Evolutionary conservation across 2,113 vertebrate species (phyloP), one percentile per base, ranked within the genome.

Genomic region (Chaetodon auriga): DNA sequence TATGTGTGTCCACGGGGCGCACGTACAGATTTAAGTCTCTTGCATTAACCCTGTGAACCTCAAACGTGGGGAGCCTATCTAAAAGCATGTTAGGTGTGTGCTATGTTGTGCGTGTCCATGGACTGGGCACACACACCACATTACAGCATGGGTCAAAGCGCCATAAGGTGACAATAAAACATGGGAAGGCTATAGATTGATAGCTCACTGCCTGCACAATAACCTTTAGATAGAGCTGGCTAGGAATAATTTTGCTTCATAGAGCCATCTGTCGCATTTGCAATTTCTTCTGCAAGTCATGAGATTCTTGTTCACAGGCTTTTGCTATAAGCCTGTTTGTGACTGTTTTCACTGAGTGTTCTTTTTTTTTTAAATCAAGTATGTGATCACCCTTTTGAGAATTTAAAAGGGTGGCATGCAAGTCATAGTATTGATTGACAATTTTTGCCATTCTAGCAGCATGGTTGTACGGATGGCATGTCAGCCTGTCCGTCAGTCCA

Each of bases 221-320:
- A 76, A 91, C 75, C 71, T 88, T 87, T 87, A 74, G 36, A 80
- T 55, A 23, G 10, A 64, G 45, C 35, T 84, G 78, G 80, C 77
- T 64, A 65, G 45, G 46, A 77, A 71, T 72, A 18, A 49, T 71
- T 30, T 64, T 41, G 48, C 73, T 61, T 79, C 71, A 74, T 41
- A n/a, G 11, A 85, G 48, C 85, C 85, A 85, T 89, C 85, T 86
- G 82, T 68, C 61, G 74, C 45, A 60, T 79, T 77, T 73, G 68
- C 41, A 75, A 46, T 81, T 68, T 78, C 68, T 66, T 79, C 68
- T 11, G 30, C 66, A 65, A 61, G 51, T 83, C 4, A 16, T 79
- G 69, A 78, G 11, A 71, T 64, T 70, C 23, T 75, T 41, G 19
- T 68, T 75, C 12, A 57, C 68, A 64, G 46, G 53, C n/a, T 68